These are phyloP conservation scores for Aeoliscus strigatus DNA, from an alignment of 2,797 vertebrate genomes.

Conservation along the genomic window DNA sequence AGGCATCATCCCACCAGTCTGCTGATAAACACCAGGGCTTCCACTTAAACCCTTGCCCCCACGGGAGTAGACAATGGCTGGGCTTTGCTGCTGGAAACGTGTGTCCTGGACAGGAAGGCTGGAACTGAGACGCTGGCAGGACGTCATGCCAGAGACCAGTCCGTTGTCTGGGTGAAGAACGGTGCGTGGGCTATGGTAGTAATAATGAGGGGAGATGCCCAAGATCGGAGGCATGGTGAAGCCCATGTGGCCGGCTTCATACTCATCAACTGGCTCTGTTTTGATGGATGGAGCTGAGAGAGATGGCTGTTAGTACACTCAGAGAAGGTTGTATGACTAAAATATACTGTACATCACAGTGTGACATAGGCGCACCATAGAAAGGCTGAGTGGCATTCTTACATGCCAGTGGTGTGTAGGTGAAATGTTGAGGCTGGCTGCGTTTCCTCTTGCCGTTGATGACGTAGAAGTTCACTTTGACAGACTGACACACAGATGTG, in stretches of 20 bases:
- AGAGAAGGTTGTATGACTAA: no score
- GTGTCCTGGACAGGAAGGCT: slow-evolving; percentile 80
- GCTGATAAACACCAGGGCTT: slow-evolving; percentile 80
- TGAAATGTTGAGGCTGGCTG: slow-evolving; percentile 95
- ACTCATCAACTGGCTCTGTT: slow-evolving; percentile 93
- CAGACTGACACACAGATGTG: slow-evolving; percentile 77
- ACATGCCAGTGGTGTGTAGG: slow-evolving; percentile 83
- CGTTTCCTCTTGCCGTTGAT: slow-evolving; percentile 97
- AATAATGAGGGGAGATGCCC: slow-evolving; percentile 83
- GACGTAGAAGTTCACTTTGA: slow-evolving; percentile 95
- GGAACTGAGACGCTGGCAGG: slow-evolving; percentile 87
- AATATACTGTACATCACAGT: no score
- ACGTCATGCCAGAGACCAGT: slow-evolving; percentile 82
- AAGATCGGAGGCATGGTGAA: slow-evolving; percentile 82
- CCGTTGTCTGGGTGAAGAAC: slow-evolving; percentile 81
- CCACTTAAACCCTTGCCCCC: slow-evolving; percentile 80
- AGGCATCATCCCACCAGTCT: slow-evolving; percentile 69
- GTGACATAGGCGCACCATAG: slow-evolving; percentile 4
- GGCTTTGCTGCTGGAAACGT: slow-evolving; percentile 87
- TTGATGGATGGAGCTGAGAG: slow-evolving; percentile 92
- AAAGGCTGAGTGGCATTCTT: slow-evolving; percentile 22
- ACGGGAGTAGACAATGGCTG: slow-evolving; percentile 84
- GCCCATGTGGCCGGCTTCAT: slow-evolving; percentile 84
- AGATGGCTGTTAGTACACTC: no score
- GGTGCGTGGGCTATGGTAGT: slow-evolving; percentile 84